Evolutionary conservation across 2,797 vertebrate genomes (phyloP), one percentile per base, ranked within the genome.

Genomic region (Craterocephalus amniculus): DNA sequence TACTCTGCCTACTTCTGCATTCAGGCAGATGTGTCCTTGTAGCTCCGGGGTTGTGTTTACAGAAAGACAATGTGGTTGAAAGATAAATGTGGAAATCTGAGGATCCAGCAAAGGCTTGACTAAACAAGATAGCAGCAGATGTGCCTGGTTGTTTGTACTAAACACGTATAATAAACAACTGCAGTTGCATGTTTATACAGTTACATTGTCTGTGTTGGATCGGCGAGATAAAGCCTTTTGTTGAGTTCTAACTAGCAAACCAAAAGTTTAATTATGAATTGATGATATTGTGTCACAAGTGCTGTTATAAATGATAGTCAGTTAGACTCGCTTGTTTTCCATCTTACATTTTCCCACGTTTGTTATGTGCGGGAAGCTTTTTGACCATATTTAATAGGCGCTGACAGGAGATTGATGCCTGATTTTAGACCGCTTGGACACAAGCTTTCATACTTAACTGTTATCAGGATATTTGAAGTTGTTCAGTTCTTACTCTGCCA

Each of bases 1-100:
- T 52, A 69, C 29, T 45, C 55, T 5, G 14, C 40, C 60, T 70
- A 48, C 54, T 14, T 58, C 64, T 72, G 32, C 72, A 24, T 77
- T 65, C 62, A 77, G 67, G 57, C 80, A 68, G 79, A 83, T 74
- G 18, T 49, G 66, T 78, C 67, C 78, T 80, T 76, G 74, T 31
- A 66, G 71, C 58, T 36, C 64, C 45, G 12, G 34, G 40, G 60
- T 45, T 60, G 29, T 64, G 49, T 57, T 72, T 63, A 74, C 55
- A 62, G 27, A 74, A 71, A 76, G 29, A 64, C 51, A 62, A 45
- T 72, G 51, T 65, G 32, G 3, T 69, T 57, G 63, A 3, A 20
- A 75, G 71, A 80, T 49, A 73, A 70, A 83, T 63, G 54, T 38
- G 48, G 66, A 78, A 77, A 74, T 78, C 64, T 82, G 52, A 59